Evolutionary conservation across 1,140 invertebrate species (phyloP).

Genomic region (Drosophila littoralis): DNA sequence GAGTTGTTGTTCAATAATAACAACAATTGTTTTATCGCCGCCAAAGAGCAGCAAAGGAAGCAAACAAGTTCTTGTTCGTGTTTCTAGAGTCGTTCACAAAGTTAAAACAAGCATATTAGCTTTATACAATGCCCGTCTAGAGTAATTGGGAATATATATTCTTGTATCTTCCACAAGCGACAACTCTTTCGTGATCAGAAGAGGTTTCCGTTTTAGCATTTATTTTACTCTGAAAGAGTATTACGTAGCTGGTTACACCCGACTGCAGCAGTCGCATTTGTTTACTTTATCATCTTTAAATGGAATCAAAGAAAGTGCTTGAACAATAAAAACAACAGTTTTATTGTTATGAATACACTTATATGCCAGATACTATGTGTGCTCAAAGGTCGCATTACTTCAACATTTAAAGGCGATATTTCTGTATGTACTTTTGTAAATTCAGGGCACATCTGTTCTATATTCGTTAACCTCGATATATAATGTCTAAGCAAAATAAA

Average conservation of each 20-base stretch:
- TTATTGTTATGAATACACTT: background rate
- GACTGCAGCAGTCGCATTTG: background rate
- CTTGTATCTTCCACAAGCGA: too few relatives aligned
- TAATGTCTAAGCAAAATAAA: too few relatives aligned
- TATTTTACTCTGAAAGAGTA: background rate
- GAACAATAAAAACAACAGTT: slow-evolving; percentile 1
- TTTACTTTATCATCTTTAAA: background rate
- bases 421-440: too few relatives aligned
- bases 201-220: background rate
- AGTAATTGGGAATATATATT: too few relatives aligned
- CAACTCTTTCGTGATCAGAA: too few relatives aligned
- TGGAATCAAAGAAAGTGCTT: slow-evolving; percentile 1
- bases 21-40: background rate
- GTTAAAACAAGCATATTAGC: background rate
- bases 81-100: background rate
- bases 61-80: background rate
- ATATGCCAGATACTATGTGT: background rate
- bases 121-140: background rate
- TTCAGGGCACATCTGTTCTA: too few relatives aligned
- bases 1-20: slow-evolving; percentile 6
- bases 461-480: too few relatives aligned
- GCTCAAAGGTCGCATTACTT: slow-evolving; percentile 59
- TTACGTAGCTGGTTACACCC: background rate
- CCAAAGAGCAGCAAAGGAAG: background rate
- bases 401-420: slow-evolving; percentile 24